These are phyloP conservation scores for Acanthosoma haemorrhoidale DNA, from an alignment of 2,888 invertebrate species.

Conservation along the genomic window DNA sequence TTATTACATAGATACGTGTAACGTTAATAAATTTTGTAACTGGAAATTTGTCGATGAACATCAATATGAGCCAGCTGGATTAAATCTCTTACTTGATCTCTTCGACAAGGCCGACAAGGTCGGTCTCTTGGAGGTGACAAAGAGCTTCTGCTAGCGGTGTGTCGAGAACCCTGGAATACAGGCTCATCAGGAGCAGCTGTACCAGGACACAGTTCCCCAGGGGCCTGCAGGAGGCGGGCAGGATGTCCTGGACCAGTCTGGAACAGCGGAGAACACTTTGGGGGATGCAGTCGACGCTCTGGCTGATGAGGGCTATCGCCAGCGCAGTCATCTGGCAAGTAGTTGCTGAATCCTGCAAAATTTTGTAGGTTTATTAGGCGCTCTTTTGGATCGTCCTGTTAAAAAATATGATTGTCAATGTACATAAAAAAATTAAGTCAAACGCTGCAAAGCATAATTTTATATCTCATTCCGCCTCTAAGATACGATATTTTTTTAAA, in stretches of 20 bases:
- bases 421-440: too few relatives aligned
- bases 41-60: too few relatives aligned
- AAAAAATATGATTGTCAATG: too few relatives aligned
- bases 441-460: too few relatives aligned
- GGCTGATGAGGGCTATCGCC: conserved; percentile 62
- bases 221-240: conserved; percentile 65
- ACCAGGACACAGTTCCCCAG: conserved; percentile 65
- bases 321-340: conserved; percentile 53
- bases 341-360: conserved; percentile 37
- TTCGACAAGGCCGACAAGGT: conserved; percentile 60
- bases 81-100: conserved; percentile 43
- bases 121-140: conserved; percentile 72
- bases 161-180: conserved; percentile 47
- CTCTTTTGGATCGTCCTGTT: too few relatives aligned
- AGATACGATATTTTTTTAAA: too few relatives aligned
- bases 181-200: conserved; percentile 58
- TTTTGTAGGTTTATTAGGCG: too few relatives aligned
- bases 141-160: conserved; percentile 71
- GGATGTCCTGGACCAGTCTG: conserved; percentile 58
- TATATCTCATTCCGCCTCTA: too few relatives aligned
- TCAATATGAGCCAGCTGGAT: too few relatives aligned
- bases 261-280: conserved; percentile 53
- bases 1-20: too few relatives aligned
- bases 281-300: conserved; percentile 64
- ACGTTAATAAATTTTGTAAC: too few relatives aligned